Percentiles rank a stretch among this genome's conserved stretches.
Evolutionary conservation across 1,140 invertebrate species (phyloP).

Genomic region (Acromyrmex echinatior): DNA sequence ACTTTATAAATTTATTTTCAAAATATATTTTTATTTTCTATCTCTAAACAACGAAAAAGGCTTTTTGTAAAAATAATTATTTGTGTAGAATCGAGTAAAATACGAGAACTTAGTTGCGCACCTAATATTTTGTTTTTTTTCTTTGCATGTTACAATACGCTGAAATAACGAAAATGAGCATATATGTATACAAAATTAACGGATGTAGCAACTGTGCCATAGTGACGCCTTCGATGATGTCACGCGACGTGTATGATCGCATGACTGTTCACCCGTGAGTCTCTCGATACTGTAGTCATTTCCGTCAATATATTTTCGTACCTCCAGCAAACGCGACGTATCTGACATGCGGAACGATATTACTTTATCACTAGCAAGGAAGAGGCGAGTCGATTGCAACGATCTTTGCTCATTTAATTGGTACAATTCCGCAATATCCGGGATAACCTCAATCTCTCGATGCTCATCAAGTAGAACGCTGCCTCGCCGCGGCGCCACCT

Average conservation of each 20-base stretch:
- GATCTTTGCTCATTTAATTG: not conserved
- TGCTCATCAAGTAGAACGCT: conserved; percentile 58
- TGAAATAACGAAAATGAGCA: not conserved
- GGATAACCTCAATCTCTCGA: conserved; percentile 78
- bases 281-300: conserved; percentile 25
- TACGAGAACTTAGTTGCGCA: too few species aligned
- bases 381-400: not conserved
- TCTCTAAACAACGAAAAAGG: not conserved
- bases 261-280: conserved; percentile 68
- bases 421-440: conserved; percentile 1
- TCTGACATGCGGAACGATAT: not conserved
- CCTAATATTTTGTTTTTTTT: not conserved
- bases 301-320: conserved; percentile 32
- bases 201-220: not conserved
- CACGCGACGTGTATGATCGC: conserved; percentile 75
- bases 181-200: not conserved
- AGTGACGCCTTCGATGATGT: conserved; percentile 69
- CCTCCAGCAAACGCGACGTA: not conserved
- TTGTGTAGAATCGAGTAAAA: not conserved
- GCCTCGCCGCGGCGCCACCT: conserved; percentile 67
- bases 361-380: not conserved
- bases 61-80: conserved; percentile 1
- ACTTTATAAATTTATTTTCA: too few species aligned
- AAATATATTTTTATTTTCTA: not conserved
- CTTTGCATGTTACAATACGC: not conserved